A percentile compares a stretch with the other conserved stretches of the same genome.
Conservation (phyloP, 2,113 vertebrate genomes). For the Spheniscus mendiculus region DNA sequence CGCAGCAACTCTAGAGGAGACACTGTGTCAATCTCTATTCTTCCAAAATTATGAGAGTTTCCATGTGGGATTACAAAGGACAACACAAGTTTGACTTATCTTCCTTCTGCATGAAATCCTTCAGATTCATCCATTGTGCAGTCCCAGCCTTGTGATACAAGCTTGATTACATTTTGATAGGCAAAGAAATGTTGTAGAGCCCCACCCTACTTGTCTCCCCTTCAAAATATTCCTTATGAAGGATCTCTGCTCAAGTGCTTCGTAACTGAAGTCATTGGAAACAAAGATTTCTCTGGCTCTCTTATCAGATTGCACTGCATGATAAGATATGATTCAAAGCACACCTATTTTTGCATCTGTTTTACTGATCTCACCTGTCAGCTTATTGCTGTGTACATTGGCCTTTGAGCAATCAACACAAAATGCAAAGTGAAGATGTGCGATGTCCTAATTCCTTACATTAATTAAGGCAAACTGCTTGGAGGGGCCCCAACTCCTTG, state of each 20-base stretch:
- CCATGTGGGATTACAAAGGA: background rate
- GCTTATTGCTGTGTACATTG: background rate
- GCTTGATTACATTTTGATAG: background rate
- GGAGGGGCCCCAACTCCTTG: background rate
- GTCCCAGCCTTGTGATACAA: background rate
- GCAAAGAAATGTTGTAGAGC: background rate
- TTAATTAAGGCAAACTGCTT: background rate
- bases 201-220: background rate
- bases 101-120: background rate
- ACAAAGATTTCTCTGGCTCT: background rate
- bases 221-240: background rate
- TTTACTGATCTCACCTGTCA: background rate
- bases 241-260: background rate
- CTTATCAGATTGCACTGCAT: background rate
- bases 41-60: background rate
- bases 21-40: background rate
- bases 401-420: background rate
- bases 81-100: background rate
- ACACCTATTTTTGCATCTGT: background rate
- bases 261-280: background rate
- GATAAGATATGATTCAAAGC: background rate
- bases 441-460: background rate
- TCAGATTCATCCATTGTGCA: fast-evolving
- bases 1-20: background rate
- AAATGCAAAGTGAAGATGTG: background rate